These are phyloP conservation scores for Drosophila quadrilineata DNA, from an alignment of 1,140 invertebrate species.

Conservation along the genomic window DNA sequence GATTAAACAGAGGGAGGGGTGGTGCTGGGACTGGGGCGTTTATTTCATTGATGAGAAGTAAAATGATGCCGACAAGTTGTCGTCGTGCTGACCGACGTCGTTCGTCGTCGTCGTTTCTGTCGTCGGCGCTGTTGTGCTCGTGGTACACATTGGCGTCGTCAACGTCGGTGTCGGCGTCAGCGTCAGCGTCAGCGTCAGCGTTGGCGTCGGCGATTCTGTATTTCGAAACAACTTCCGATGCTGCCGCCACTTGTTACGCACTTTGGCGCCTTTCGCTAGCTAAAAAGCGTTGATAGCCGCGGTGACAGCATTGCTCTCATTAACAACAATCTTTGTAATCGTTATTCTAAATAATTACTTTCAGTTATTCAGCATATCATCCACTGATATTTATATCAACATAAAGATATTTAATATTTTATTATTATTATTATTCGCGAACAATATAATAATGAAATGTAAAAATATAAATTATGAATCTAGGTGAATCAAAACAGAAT, in stretches of 20 bases:
- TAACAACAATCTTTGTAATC: neutral
- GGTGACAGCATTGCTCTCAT: slow-evolving; percentile 8
- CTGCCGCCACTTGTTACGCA: slow-evolving; percentile 72
- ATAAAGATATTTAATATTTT: no score
- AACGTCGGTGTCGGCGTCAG: slow-evolving; percentile 42
- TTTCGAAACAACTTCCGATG: slow-evolving; percentile 63
- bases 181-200: slow-evolving; percentile 4
- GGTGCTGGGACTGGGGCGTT: slow-evolving; percentile 9
- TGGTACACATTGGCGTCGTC: slow-evolving; percentile 3
- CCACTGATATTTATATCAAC: no score
- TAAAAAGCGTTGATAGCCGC: slow-evolving; percentile 16
- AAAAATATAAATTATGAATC: no score
- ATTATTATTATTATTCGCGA: no score
- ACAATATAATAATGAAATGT: no score
- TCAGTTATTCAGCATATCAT: no score
- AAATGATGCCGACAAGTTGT: slow-evolving; percentile 69
- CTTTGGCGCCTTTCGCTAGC: slow-evolving; percentile 60
- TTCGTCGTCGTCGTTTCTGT: slow-evolving; percentile 66
- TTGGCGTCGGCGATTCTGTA: slow-evolving; percentile 55
- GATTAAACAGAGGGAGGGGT: neutral
- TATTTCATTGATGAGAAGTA: slow-evolving; percentile 49
- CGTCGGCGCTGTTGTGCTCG: slow-evolving; percentile 33
- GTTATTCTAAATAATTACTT: no score
- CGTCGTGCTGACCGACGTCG: slow-evolving; percentile 63
- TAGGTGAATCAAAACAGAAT: no score